Evolutionary conservation across 2,113 vertebrate species (phyloP), one percentile per base, ranked within the genome.

Genomic region (Lasiurus borealis): DNA sequence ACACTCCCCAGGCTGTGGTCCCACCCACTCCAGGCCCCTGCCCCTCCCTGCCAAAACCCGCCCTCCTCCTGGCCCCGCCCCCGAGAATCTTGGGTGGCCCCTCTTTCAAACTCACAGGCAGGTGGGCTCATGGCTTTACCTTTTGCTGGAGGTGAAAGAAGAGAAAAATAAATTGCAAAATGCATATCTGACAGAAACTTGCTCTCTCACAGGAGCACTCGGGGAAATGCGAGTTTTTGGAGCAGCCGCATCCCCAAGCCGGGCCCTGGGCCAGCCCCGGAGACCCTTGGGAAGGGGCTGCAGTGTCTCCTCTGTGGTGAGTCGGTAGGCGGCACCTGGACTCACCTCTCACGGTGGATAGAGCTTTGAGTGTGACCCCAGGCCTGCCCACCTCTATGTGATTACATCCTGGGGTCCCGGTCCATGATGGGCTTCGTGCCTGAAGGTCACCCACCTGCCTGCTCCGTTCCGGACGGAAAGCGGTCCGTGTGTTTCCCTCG

Each of bases 381-480:
- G 54, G 29, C 8, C 36, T 21, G 50, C 36, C 23, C 3, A 0
- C 14, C 0, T 31, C 46, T 8, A 0, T 57, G 34, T 36, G 54
- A 34, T 18, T 16, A 25, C 16, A 7, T 23, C n/a, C n/a, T n/a
- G n/a, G n/a, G n/a, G n/a, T n/a, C n/a, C n/a, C n/a, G n/a, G n/a
- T n/a, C 25, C 5, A 1, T 0, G 0, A 9, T 0, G 29, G 48
- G 40, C 57, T 48, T 23, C 8, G 0, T 1, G 23, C n/a, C 85
- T 6, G 1, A 15, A 29, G 36, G 27, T 12, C 34, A 21, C 59
- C 12, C 9, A 0, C 3, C 6, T 13, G 46, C 90, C 85, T 4
- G 64, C 36, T 16, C 0, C 0, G 9, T 3, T 29, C 83, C 23
- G 50, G 4, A 5, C 0, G 5, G 14, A 31, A 10, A 3, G 23